A percentile compares a stretch with the other conserved stretches of the same genome.
Conservation (phyloP, 2,888 invertebrate genomes). For the Tortricodes alternella region DNA sequence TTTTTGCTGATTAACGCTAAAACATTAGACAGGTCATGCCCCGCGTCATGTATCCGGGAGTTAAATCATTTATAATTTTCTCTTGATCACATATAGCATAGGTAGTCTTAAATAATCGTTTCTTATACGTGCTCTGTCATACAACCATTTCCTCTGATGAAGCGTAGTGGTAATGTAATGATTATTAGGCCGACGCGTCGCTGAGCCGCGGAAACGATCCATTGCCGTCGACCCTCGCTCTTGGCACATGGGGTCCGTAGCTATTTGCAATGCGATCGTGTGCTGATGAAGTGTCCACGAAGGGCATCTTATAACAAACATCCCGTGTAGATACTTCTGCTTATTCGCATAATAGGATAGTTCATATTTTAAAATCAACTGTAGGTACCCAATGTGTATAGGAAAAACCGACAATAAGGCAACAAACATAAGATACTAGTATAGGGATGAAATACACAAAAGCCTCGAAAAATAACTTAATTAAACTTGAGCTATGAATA, state of each 20-base stretch:
- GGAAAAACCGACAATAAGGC: no score
- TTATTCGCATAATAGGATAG: not conserved
- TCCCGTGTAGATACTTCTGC: not conserved
- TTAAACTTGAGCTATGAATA: no score
- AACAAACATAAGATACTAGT: no score
- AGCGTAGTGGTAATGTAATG: constrained; percentile 38
- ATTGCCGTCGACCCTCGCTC: constrained; percentile 61
- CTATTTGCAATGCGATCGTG: constrained; percentile 62
- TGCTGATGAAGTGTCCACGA: constrained; percentile 62
- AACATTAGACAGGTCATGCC: not conserved
- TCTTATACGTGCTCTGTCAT: constrained; percentile 2
- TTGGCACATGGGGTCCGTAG: constrained; percentile 58
- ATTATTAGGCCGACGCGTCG: constrained; percentile 51
- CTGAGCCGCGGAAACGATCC: constrained; percentile 71
- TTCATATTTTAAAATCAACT: no score
- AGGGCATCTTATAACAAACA: constrained; percentile 41
- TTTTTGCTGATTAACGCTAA: not conserved
- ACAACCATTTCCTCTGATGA: constrained; percentile 18
- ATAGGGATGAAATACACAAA: not conserved
- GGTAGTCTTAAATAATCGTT: constrained; percentile 4
- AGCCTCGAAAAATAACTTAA: no score
- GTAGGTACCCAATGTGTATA: no score
- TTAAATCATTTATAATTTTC: no score
- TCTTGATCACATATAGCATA: no score
- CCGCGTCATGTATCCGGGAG: no score